Conservation (phyloP, 2,888 invertebrate genomes). For the Scaptomyza caliginosa region DNA sequence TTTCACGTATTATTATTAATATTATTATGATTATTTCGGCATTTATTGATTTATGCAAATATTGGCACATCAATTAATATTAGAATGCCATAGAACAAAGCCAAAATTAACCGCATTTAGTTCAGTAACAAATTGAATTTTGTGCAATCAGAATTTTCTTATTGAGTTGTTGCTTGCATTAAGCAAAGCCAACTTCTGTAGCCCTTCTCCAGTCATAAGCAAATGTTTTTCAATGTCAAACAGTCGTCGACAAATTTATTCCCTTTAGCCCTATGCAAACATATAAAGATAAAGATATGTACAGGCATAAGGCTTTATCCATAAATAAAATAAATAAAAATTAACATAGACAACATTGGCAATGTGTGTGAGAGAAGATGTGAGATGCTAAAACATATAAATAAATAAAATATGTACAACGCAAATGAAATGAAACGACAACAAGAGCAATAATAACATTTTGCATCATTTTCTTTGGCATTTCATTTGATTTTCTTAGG, state of each 20-base stretch:
- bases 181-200: slow-evolving; percentile 3
- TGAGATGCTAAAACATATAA: slow-evolving; percentile 35
- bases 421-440: slow-evolving; percentile 26
- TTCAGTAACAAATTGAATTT: slow-evolving; percentile 52
- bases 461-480: slow-evolving; percentile 53
- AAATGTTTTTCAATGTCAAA: slow-evolving; percentile 58
- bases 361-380: neutral
- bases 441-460: slow-evolving; percentile 34
- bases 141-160: slow-evolving; percentile 6
- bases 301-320: slow-evolving; percentile 36
- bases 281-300: slow-evolving; percentile 14
- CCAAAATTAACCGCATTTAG: slow-evolving; percentile 19
- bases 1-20: neutral
- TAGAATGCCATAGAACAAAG: slow-evolving; percentile 52
- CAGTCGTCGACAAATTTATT: slow-evolving; percentile 49
- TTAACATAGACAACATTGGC: slow-evolving; percentile 70
- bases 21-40: neutral
- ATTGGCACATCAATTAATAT: slow-evolving; percentile 71
- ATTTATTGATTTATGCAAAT: slow-evolving; percentile 62
- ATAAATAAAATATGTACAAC: slow-evolving; percentile 38
- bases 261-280: slow-evolving; percentile 3
- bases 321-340: slow-evolving; percentile 77
- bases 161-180: neutral
- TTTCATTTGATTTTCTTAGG: slow-evolving; percentile 60
- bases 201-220: slow-evolving; percentile 42